A percentile compares a stretch with the other conserved stretches of the same genome.
phyloP scores from a whole-genome alignment of 2,113 vertebrate species.

The Myotis lucifugus region DNA sequence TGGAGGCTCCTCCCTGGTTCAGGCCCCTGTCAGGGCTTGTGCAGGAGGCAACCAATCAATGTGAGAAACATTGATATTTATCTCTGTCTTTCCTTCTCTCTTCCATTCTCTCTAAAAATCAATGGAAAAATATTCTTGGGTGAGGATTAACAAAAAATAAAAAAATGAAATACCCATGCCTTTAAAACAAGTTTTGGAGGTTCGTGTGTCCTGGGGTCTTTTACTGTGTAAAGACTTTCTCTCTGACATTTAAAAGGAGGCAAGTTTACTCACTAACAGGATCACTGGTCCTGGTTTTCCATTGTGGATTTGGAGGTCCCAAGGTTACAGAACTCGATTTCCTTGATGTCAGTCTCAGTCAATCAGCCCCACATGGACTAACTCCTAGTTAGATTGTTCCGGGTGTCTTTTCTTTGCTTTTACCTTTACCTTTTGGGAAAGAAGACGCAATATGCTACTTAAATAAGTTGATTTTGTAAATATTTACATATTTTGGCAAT shows the following conservation, averaged over 20 bases:
- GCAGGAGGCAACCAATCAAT: too few relatives aligned
- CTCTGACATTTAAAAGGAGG: slow-evolving; percentile 49
- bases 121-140: too few relatives aligned
- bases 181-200: neutral
- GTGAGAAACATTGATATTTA: too few relatives aligned
- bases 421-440: neutral
- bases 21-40: too few relatives aligned
- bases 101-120: too few relatives aligned
- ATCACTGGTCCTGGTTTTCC: slow-evolving; percentile 48
- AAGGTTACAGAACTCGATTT: slow-evolving; percentile 70
- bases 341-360: slow-evolving; percentile 58
- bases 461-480: neutral
- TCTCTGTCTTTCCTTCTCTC: too few relatives aligned
- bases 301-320: neutral
- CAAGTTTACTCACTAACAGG: slow-evolving; percentile 42
- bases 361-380: neutral
- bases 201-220: neutral
- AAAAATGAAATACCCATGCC: too few relatives aligned
- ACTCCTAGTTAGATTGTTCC: neutral
- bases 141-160: too few relatives aligned
- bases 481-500: neutral
- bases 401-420: neutral
- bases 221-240: neutral
- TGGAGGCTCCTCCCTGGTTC: too few relatives aligned
- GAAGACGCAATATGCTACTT: neutral